Conservation (phyloP, 2,797 vertebrate species). For the Calcarius lapponicus region DNA sequence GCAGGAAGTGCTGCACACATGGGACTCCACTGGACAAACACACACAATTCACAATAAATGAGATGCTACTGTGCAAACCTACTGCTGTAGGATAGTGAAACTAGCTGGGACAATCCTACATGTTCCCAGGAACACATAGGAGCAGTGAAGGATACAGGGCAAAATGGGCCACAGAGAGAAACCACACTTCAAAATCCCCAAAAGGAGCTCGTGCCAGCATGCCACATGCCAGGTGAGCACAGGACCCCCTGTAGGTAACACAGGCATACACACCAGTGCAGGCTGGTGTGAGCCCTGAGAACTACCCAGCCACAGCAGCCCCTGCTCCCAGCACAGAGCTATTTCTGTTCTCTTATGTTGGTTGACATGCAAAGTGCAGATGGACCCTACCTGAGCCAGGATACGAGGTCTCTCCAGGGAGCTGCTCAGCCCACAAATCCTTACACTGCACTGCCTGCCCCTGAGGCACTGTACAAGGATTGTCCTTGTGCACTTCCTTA, state of each 20-base stretch:
- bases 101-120: not conserved
- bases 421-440: not conserved
- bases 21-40: not conserved
- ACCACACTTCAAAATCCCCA: not conserved
- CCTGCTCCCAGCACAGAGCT: not conserved
- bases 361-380: not conserved
- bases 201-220: not conserved
- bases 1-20: not conserved
- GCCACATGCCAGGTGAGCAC: not conserved
- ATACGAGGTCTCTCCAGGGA: not conserved
- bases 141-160: not conserved
- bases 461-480: not conserved
- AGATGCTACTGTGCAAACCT: not conserved
- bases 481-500: not conserved
- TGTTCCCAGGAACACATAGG: not conserved
- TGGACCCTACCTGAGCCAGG: not conserved
- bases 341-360: not conserved
- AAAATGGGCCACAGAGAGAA: not conserved
- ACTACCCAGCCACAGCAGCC: not conserved
- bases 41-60: not conserved
- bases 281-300: not conserved
- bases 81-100: not conserved
- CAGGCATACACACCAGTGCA: not conserved
- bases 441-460: not conserved
- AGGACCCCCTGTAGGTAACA: accelerated